Percentiles rank a stretch among this genome's conserved stretches.
phyloP scores from a whole-genome alignment of 2,113 vertebrate genomes.

The Nannobrachium achirus region DNA sequence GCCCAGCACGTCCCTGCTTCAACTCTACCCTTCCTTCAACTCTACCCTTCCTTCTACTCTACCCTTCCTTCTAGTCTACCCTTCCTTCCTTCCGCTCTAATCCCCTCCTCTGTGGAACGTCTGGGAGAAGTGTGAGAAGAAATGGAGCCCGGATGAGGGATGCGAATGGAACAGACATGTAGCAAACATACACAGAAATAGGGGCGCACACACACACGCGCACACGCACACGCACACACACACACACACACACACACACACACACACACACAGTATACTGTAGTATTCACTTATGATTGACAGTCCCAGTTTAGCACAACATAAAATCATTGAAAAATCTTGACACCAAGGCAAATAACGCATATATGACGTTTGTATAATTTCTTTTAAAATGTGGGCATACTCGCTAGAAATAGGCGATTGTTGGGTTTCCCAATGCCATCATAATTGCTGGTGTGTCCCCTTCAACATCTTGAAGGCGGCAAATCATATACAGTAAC shows the following conservation, averaged over 20 bases:
- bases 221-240: background rate
- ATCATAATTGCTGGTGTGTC: too few species aligned
- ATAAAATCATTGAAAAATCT: too few species aligned
- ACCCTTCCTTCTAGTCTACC: conserved; percentile 50
- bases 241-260: conserved; percentile 1
- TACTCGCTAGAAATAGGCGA: too few species aligned
- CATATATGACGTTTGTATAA: too few species aligned
- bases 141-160: conserved; percentile 40
- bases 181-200: conserved; percentile 1
- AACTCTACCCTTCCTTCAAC: background rate
- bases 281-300: too few species aligned
- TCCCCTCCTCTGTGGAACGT: conserved; percentile 24
- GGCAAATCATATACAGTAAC: too few species aligned
- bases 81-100: conserved; percentile 34
- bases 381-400: too few species aligned
- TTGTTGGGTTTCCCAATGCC: too few species aligned
- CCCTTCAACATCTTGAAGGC: too few species aligned
- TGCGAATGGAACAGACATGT: conserved; percentile 45
- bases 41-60: background rate
- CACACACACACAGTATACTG: background rate
- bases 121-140: conserved; percentile 26
- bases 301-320: too few species aligned
- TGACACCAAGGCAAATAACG: too few species aligned
- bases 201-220: background rate
- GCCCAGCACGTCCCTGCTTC: too few species aligned